Evolutionary conservation across 2,797 vertebrate genomes (phyloP).

Genomic region (Acrocephalus scirpaceus): DNA sequence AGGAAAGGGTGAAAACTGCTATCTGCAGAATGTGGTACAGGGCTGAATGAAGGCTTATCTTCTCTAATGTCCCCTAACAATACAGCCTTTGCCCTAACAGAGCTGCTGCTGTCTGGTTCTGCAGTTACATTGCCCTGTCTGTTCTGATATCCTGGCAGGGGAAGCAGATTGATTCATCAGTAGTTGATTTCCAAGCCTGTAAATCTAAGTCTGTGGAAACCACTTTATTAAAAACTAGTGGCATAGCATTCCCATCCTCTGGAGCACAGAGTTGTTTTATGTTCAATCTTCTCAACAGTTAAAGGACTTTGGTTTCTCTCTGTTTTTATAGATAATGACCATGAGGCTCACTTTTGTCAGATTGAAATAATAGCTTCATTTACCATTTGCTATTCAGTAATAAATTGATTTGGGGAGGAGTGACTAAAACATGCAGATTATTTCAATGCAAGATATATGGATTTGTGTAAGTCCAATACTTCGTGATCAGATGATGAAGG

Average conservation of each 20-base stretch:
- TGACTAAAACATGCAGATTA: constrained; percentile 15
- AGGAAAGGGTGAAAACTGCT: neutral
- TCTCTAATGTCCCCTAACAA: neutral
- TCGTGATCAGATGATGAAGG: neutral
- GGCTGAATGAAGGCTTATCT: neutral
- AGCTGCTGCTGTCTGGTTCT: neutral
- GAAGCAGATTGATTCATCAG: constrained; percentile 33
- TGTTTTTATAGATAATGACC: neutral
- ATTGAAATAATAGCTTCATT: constrained; percentile 20
- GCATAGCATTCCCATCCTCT: neutral
- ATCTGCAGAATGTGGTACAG: neutral
- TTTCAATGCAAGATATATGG: neutral
- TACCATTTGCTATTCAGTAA: neutral
- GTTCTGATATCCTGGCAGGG: neutral
- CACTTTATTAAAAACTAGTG: constrained; percentile 40
- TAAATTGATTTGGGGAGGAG: constrained; percentile 53
- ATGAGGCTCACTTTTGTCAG: neutral
- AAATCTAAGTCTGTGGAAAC: constrained; percentile 35
- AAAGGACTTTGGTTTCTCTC: neutral
- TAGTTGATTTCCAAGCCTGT: constrained; percentile 26
- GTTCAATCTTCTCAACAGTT: constrained; percentile 5
- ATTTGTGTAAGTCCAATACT: constrained; percentile 29
- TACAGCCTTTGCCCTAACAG: neutral
- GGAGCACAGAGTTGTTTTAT: neutral
- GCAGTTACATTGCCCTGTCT: constrained; percentile 14